Base-by-base conservation (phyloP, 2,113 vertebrate species). In the Cyanistes caeruleus region DNA sequence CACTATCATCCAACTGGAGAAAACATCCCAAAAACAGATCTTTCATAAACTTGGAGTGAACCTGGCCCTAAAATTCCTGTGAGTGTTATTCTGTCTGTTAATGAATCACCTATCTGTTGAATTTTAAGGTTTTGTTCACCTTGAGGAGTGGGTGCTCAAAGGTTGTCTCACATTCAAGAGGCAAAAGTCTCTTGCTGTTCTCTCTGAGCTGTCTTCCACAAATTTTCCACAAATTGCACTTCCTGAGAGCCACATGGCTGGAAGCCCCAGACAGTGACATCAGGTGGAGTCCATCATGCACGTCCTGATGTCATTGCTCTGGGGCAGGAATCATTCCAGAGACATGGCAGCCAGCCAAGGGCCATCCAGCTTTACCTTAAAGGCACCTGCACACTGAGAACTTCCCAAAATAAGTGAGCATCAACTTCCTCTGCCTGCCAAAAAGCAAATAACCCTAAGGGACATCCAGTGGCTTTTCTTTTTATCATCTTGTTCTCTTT, bases 281-380 rank as follows among this genome's bases (percentile, higher is more conserved):
- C 96, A 95, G 94, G 87, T 90, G 93, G 69, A 75, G 74, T 73
- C 91, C 76, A 18, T 93, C 93, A 80, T 67, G 87, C 93, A 7
- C 72, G 85, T 30, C 85, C 75, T 90, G 91, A 97, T 95, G 88
- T 63, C 82, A 49, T 67, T 94, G 30, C 87, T 92, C 82, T 3
- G 56, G 65, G 74, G 74, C 27, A 59, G 53, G 35, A 78, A 77
- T 10, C 30, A 33, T 69, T 33, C 35, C 72, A 59, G 74, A 5
- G 83, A 8, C 56, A 5, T 7, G 82, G 79, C 91, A 93, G 60
- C 72, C 51, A 0, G 43, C 89, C 35, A 3, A 64, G 68, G 79
- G 58, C 44, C 79, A 33, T 19, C 46, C 73, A 75, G 27, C n/a
- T 68, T 84, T 41, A 53, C 84, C 91, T 93, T 25, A 74, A 48